Evolutionary conservation across 2,888 invertebrate species (phyloP), one percentile per base, ranked within the genome.

Genomic region (Scaptomyza polygonia): DNA sequence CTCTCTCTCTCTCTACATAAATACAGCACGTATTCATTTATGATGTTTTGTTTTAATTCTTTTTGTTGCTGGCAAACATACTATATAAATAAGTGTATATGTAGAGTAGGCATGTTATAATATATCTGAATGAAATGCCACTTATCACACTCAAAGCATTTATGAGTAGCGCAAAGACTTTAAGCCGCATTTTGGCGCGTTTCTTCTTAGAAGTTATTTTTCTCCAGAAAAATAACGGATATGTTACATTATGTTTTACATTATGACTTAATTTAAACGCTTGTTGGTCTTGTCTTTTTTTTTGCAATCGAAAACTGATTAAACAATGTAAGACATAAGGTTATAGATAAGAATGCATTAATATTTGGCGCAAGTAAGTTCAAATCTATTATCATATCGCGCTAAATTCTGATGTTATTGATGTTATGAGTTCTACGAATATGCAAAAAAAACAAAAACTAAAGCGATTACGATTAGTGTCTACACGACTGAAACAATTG

Each of bases 61-160:
- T 32, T 40, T 29, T 47, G 39, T 25, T 34, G 72, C 16, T 56
- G 49, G 42, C 42, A 47, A 36, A 43, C 42, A 56, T 21, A 21
- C 4, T 32, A 34, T 57, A 40, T 32, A 66, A 52, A 62, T 61
- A 49, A 12, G n/a, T 16, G 27, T 27, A 16, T 18, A 18, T 80
- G 29, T 47, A 43, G 5, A 57, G 36, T 27, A 32, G 44, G 25
- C 44, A 42, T 53, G 63, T 57, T 70, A 65, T 70, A 65, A 68
- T 62, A 68, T 62, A 86, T 66, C 70, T 87, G 87, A 87, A 83
- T 87, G 86, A 83, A 87, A 87, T 64, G 73, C 73, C 83, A 82
- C 80, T 85, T 86, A 70, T 73, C 83, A 70, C 58, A 39, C 47
- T 25, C 16, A 39, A 51, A 72, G 67, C 72, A 64, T 62, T 84